Evolutionary conservation across 2,797 vertebrate genomes (phyloP).

Genomic region (Sebastes variabilis): DNA sequence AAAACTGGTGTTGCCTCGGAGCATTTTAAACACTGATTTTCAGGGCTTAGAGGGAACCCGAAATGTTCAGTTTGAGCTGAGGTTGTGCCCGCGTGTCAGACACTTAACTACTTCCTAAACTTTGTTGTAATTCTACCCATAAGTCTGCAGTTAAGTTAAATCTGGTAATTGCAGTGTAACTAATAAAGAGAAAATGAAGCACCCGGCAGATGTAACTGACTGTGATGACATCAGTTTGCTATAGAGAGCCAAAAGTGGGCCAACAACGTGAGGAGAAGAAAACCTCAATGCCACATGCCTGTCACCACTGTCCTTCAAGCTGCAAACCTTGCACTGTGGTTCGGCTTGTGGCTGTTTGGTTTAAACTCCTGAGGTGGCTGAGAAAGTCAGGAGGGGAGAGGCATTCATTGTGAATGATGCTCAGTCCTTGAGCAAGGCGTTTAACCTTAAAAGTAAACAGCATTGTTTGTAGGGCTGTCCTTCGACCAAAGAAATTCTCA

Average conservation of each 20-base stretch:
- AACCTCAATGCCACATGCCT: conserved; percentile 37
- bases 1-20: conserved; percentile 49
- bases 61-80: conserved; percentile 39
- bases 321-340: conserved; percentile 32
- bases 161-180: conserved; percentile 41
- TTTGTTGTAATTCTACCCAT: conserved; percentile 52
- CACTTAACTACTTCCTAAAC: conserved; percentile 60
- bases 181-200: conserved; percentile 44
- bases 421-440: conserved; percentile 18
- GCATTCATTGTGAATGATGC: conserved; percentile 15
- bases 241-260: conserved; percentile 37
- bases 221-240: conserved; percentile 52
- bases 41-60: conserved; percentile 29
- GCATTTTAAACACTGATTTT: conserved; percentile 49
- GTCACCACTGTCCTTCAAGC: conserved; percentile 39
- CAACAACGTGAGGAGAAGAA: conserved; percentile 26
- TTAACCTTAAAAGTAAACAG: not conserved
- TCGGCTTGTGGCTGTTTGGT: conserved; percentile 31
- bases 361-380: conserved; percentile 26
- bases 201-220: conserved; percentile 33
- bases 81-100: conserved; percentile 55
- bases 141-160: conserved; percentile 47
- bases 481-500: too few species aligned
- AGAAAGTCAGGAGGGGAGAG: not conserved
- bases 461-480: conserved; percentile 12